These are phyloP conservation scores for Hartigia nigra DNA, from an alignment of 2,888 invertebrate species.

Conservation along the genomic window DNA sequence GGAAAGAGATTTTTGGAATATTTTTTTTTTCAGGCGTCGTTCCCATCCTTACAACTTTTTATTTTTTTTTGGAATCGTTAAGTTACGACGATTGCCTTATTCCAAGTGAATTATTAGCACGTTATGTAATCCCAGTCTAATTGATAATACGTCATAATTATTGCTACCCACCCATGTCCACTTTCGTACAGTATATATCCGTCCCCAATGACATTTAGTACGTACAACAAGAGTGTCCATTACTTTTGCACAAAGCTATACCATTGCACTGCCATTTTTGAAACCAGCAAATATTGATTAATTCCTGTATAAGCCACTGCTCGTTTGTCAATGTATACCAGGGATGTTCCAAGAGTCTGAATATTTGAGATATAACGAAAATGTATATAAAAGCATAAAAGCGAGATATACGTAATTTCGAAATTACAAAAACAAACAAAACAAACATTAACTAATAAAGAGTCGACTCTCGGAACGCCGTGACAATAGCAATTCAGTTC, in stretches of 20 bases:
- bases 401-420: too few relatives aligned
- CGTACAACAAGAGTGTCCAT: background rate
- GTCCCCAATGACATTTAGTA: background rate
- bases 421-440: too few relatives aligned
- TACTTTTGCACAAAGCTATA: background rate
- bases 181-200: background rate
- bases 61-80: background rate
- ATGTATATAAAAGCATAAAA: too few relatives aligned
- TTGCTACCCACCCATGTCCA: background rate
- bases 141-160: background rate
- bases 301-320: background rate
- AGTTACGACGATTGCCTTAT: background rate
- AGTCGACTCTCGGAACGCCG: background rate
- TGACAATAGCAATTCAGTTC: background rate
- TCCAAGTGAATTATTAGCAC: background rate
- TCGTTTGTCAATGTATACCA: background rate
- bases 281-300: background rate
- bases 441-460: too few relatives aligned
- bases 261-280: background rate
- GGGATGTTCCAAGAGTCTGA: background rate
- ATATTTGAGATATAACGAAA: too few relatives aligned
- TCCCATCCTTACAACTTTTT: background rate
- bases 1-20: background rate
- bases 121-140: background rate
- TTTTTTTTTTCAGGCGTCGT: background rate